Conservation (phyloP, 2,888 invertebrate species). For the Melieria picta region DNA sequence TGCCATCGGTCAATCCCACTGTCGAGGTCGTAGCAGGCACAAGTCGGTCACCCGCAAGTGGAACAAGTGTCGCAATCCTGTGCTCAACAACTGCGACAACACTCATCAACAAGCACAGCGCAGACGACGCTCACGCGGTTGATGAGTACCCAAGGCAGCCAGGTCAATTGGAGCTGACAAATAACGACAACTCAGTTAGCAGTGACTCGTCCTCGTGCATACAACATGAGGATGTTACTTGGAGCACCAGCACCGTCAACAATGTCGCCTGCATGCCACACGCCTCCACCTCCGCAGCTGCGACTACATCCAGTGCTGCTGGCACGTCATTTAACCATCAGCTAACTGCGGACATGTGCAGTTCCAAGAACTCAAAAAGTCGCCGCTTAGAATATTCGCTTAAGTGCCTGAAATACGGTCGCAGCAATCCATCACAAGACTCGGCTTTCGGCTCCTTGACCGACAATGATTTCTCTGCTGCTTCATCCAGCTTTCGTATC, state of each 20-base stretch:
- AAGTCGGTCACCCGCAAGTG: slow-evolving; percentile 42
- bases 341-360: slow-evolving; percentile 65
- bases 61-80: not conserved
- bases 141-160: slow-evolving; percentile 15
- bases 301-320: slow-evolving; percentile 34
- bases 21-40: slow-evolving; percentile 32
- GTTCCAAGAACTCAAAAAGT: slow-evolving; percentile 65
- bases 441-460: slow-evolving; percentile 66
- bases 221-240: slow-evolving; percentile 3
- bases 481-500: slow-evolving; percentile 64
- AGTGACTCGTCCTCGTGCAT: slow-evolving; percentile 9
- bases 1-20: slow-evolving; percentile 23
- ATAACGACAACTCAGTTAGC: slow-evolving; percentile 22
- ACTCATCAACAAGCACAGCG: slow-evolving; percentile 14
- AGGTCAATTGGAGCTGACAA: slow-evolving; percentile 37
- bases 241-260: slow-evolving; percentile 17
- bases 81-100: slow-evolving; percentile 11
- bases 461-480: slow-evolving; percentile 65
- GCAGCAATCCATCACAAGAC: slow-evolving; percentile 66
- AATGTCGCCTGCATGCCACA: slow-evolving; percentile 11
- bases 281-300: slow-evolving; percentile 36
- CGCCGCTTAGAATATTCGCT: slow-evolving; percentile 66
- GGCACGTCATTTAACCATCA: slow-evolving; percentile 60
- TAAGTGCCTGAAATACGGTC: slow-evolving; percentile 64
- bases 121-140: slow-evolving; percentile 2